Evolutionary conservation across 2,797 vertebrate genomes (phyloP).

Genomic region (Steatocranus sp.): DNA sequence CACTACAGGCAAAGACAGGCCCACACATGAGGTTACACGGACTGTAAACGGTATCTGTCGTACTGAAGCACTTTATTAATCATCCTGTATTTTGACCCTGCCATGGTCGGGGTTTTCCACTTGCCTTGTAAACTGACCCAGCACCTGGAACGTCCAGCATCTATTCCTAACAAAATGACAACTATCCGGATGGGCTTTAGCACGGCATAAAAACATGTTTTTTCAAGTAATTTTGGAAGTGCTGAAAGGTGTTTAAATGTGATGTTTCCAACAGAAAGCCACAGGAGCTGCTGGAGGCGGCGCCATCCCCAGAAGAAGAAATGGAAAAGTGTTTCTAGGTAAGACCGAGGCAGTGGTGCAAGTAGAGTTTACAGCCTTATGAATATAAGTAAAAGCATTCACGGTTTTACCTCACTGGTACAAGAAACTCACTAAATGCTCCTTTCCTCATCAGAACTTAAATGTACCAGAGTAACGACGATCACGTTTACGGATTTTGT

Average conservation of each 20-base stretch:
- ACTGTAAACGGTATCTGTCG: slow-evolving; percentile 11
- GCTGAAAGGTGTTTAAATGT: not conserved
- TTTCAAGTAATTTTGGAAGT: not conserved
- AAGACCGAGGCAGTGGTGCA: slow-evolving; percentile 19
- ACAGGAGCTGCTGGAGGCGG: slow-evolving; percentile 93
- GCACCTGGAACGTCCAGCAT: slow-evolving; percentile 12
- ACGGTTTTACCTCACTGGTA: not conserved
- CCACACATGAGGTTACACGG: not conserved
- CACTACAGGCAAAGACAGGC: not conserved
- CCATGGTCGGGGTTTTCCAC: slow-evolving; percentile 25
- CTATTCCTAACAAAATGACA: slow-evolving; percentile 55
- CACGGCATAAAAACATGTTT: not conserved
- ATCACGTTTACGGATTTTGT: not conserved
- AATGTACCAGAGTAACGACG: not conserved
- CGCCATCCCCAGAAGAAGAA: slow-evolving; percentile 87
- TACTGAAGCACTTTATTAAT: slow-evolving; percentile 5
- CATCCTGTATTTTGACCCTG: slow-evolving; percentile 29
- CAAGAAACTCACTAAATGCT: not conserved
- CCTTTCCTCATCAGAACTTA: not conserved
- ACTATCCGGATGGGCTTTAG: slow-evolving; percentile 2
- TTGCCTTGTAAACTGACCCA: slow-evolving; percentile 46
- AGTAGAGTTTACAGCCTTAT: not conserved
- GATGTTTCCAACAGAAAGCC: slow-evolving; percentile 84
- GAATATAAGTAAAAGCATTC: not conserved
- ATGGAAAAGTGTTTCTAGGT: slow-evolving; percentile 96